Evolutionary conservation across 2,113 vertebrate species (phyloP), one percentile per base, ranked within the genome.

Genomic region (Riparia riparia): DNA sequence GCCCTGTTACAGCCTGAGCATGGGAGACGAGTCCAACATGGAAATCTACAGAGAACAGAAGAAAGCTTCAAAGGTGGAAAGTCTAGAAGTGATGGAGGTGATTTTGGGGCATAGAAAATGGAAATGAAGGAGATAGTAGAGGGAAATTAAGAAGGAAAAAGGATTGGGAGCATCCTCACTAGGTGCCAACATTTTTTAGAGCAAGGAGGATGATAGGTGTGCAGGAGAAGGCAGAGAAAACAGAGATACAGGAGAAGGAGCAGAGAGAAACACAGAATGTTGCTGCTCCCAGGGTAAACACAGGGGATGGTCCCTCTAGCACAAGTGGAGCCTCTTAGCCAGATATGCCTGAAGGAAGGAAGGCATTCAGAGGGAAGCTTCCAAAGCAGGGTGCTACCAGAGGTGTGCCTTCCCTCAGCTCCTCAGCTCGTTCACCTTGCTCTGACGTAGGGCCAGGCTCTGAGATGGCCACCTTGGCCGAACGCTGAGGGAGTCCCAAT

Each of bases 21-120:
- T 8, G 31, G 29, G 26, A 10, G 4, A 13, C 0, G 1, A 71
- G 50, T 29, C 3, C 5, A 83, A 4, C 17, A 66, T 0, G 0
- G 69, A 39, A 83, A 70, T 0, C 0, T 5, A 37, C 0, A 80
- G 50, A 37, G 32, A 91, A 83, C 21, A 65, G 49, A 71, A 76
- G 34, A 60, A 85, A n/a, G 31, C n/a, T 84, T 89, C 18, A 70
- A 69, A 70, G 15, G 4, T 24, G 26, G 25, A 49, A 3, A 65
- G 19, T 49, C 39, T 18, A 70, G 50, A 92, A 57, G 10, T 9
- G 26, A 58, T 69, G 22, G 8, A 90, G 45, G 8, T n/a, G 31
- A 81, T 26, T 78, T 3, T 78, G 20, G 16, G 20, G 14, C 26
- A 64, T 5, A 71, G 47, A 80, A 72, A 65, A 57, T 37, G 14